phyloP scores from a whole-genome alignment of 2,888 invertebrate genomes.

The Drosophila quinaria region DNA sequence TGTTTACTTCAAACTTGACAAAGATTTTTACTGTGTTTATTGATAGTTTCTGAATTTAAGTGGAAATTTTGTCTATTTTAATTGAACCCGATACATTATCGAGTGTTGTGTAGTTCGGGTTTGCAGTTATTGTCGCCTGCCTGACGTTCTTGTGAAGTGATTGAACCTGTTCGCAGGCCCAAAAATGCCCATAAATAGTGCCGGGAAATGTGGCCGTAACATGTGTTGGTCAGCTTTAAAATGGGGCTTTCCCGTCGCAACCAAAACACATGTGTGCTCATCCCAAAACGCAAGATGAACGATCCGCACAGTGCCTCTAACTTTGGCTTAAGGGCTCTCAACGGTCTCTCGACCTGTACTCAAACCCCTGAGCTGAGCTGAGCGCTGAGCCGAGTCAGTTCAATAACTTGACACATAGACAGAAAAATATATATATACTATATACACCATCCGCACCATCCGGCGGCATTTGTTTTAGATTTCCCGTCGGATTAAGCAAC shows the following conservation, averaged over 20 bases:
- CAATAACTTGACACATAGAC: constrained; percentile 60
- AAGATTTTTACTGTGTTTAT: not conserved
- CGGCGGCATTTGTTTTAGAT: constrained; percentile 75
- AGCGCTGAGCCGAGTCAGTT: constrained; percentile 51
- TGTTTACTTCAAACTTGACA: not conserved
- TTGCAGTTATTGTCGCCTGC: not conserved
- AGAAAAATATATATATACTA: constrained; percentile 8
- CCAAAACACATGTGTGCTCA: constrained; percentile 51
- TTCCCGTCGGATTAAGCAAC: constrained; percentile 79
- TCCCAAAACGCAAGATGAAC: constrained; percentile 14
- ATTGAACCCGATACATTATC: not conserved
- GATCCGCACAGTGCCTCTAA: constrained; percentile 55
- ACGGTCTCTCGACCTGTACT: constrained; percentile 29
- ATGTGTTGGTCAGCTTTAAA: constrained; percentile 72
- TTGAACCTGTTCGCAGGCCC: constrained; percentile 56
- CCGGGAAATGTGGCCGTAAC: constrained; percentile 31
- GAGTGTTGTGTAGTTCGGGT: not conserved
- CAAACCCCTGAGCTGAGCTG: constrained; percentile 25
- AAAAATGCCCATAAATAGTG: constrained; percentile 22
- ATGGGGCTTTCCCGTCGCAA: constrained; percentile 70
- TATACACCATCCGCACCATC: constrained; percentile 36
- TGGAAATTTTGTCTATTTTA: not conserved
- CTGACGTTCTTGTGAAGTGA: constrained; percentile 28
- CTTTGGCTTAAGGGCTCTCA: constrained; percentile 54
- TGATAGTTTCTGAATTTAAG: not conserved